These are phyloP conservation scores for Charina bottae DNA, from an alignment of 2,113 vertebrate genomes.

Conservation along the genomic window DNA sequence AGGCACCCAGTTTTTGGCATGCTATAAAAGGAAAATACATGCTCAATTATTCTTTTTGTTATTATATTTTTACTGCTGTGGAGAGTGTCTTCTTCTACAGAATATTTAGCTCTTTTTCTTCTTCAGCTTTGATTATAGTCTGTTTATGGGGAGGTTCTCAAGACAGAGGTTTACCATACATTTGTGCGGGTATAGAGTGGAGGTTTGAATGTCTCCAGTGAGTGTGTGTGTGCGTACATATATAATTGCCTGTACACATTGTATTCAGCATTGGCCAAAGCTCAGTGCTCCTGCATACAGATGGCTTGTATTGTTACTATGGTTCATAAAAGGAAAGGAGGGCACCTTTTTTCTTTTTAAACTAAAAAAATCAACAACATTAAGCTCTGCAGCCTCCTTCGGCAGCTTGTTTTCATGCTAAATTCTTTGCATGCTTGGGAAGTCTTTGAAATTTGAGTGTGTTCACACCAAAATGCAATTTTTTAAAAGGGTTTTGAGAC, in stretches of 20 bases:
- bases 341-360: not conserved
- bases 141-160: not conserved
- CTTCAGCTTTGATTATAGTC: not conserved
- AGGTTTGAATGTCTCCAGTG: not conserved
- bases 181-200: not conserved
- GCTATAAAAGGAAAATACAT: not conserved
- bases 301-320: not conserved
- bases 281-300: not conserved
- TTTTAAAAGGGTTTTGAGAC: not conserved
- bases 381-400: not conserved
- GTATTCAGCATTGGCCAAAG: not conserved
- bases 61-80: not conserved
- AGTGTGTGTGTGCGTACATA: not conserved
- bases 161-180: not conserved
- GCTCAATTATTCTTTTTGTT: not conserved
- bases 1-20: not conserved
- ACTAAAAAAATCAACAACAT: not conserved
- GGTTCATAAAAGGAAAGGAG: not conserved
- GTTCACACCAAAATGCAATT: not conserved
- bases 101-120: not conserved
- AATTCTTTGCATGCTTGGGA: not conserved
- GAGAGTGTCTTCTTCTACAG: not conserved
- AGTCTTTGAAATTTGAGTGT: not conserved
- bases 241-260: not conserved
- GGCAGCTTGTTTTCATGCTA: not conserved